Percentiles rank a stretch among this genome's conserved stretches.
phyloP scores from a whole-genome alignment of 2,888 invertebrate species.

The Priocnemis perturbator region DNA sequence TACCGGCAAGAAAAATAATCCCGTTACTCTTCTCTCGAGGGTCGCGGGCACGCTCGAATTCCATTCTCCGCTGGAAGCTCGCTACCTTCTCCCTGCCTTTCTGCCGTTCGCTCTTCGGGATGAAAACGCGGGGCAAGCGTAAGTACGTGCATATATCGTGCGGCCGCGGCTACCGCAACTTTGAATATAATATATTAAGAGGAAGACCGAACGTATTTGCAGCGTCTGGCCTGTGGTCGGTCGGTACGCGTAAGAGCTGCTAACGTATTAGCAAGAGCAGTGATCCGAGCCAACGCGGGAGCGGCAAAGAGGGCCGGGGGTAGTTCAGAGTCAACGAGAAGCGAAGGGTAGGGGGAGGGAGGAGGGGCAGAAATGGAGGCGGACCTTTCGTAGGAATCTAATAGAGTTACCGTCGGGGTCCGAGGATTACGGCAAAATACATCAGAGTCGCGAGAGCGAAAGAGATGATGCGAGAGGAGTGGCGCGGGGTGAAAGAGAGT shows the following conservation, averaged over 20 bases:
- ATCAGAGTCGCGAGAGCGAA: slow-evolving; percentile 47
- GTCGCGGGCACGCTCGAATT: too few relatives aligned
- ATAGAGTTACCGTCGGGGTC: slow-evolving; percentile 63
- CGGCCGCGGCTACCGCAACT: too few relatives aligned
- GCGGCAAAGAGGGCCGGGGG: neutral
- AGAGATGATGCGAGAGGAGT: slow-evolving; percentile 4
- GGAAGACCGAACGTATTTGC: slow-evolving; percentile 17
- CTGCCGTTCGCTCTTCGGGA: too few relatives aligned
- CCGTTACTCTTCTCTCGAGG: too few relatives aligned
- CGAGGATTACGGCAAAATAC: slow-evolving; percentile 68
- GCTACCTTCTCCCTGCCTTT: too few relatives aligned
- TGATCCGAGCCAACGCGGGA: slow-evolving; percentile 19
- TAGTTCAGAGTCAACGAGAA: neutral
- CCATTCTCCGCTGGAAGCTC: too few relatives aligned
- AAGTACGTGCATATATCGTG: too few relatives aligned
- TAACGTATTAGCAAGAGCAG: slow-evolving; percentile 38
- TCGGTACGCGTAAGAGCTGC: slow-evolving; percentile 27
- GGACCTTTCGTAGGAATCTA: slow-evolving; percentile 57
- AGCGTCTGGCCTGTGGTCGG: slow-evolving; percentile 35
- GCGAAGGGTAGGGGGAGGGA: slow-evolving; percentile 15
- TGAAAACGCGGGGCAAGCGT: too few relatives aligned
- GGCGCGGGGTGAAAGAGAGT: neutral
- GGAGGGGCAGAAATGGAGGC: slow-evolving; percentile 16
- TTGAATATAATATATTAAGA: too few relatives aligned
- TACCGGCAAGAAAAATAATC: too few relatives aligned